Evolutionary conservation across 2,797 vertebrate genomes (phyloP).

Genomic region (Eleutherodactylus coqui): DNA sequence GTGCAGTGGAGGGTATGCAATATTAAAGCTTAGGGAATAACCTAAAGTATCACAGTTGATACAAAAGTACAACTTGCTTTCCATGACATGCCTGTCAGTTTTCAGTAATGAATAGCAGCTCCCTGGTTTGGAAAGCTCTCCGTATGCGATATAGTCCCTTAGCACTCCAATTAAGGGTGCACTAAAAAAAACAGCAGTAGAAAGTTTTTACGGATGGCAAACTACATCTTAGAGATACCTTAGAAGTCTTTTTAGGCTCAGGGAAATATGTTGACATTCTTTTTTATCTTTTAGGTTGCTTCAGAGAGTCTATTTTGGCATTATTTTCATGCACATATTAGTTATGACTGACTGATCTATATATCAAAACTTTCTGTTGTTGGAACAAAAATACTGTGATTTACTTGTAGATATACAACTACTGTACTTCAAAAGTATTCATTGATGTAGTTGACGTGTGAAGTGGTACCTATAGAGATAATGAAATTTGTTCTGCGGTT

Average conservation of each 20-base stretch:
- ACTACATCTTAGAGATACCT: not conserved
- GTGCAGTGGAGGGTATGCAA: not conserved
- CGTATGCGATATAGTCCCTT: not conserved
- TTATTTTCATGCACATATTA: not conserved
- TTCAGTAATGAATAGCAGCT: slow-evolving; percentile 28
- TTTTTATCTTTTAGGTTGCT: slow-evolving; percentile 38
- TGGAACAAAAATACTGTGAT: not conserved
- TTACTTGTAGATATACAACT: not conserved
- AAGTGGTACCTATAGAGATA: not conserved
- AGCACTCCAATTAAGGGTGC: slow-evolving; percentile 32
- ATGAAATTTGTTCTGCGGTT: not conserved
- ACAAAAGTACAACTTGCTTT: slow-evolving; percentile 34
- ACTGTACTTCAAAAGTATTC: not conserved
- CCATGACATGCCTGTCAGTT: slow-evolving; percentile 33
- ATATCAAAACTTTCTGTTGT: not conserved
- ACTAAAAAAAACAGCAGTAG: slow-evolving; percentile 1
- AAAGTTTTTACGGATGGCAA: slow-evolving; percentile 19
- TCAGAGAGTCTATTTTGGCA: slow-evolving; percentile 6
- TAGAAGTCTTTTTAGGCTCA: slow-evolving; percentile 25
- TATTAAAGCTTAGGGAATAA: slow-evolving; percentile 28
- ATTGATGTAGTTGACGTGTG: not conserved
- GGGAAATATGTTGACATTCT: slow-evolving; percentile 22
- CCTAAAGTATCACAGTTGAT: slow-evolving; percentile 14
- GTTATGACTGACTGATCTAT: slow-evolving; percentile 19
- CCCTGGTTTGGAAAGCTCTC: slow-evolving; percentile 28